These are phyloP conservation scores for Leptodirus hochenwartii DNA, from an alignment of 2,888 invertebrate genomes.

Conservation along the genomic window DNA sequence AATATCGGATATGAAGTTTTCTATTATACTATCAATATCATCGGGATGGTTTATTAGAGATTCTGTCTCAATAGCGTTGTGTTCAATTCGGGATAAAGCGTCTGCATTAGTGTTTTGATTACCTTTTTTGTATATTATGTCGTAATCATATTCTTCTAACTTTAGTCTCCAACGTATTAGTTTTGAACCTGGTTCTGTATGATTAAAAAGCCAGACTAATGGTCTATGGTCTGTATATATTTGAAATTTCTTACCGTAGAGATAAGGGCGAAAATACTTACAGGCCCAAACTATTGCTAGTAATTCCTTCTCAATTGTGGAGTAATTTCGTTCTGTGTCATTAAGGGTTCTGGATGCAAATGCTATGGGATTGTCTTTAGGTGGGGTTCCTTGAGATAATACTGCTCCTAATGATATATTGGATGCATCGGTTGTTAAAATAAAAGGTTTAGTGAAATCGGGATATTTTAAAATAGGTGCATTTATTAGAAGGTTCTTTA, in stretches of 20 bases:
- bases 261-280: constrained; percentile 13
- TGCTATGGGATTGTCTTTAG: constrained; percentile 13
- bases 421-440: constrained; percentile 7
- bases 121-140: constrained; percentile 9
- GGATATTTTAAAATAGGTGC: constrained; percentile 7
- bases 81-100: constrained; percentile 7
- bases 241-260: constrained; percentile 10
- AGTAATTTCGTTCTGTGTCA: constrained; percentile 10
- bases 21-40: constrained; percentile 3
- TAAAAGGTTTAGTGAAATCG: constrained; percentile 7
- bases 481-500: constrained; percentile 4
- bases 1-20: background rate
- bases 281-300: constrained; percentile 12
- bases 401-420: constrained; percentile 9
- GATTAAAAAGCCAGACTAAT: constrained; percentile 12
- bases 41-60: constrained; percentile 3
- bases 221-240: constrained; percentile 12
- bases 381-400: constrained; percentile 8
- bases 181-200: constrained; percentile 16
- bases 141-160: constrained; percentile 17
- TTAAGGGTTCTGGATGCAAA: constrained; percentile 17
- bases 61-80: constrained; percentile 3
- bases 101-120: constrained; percentile 10
- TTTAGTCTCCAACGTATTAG: constrained; percentile 18
- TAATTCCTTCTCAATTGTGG: constrained; percentile 14